phyloP scores from a whole-genome alignment of 2,888 invertebrate genomes.

The Anthrax anthrax region DNA sequence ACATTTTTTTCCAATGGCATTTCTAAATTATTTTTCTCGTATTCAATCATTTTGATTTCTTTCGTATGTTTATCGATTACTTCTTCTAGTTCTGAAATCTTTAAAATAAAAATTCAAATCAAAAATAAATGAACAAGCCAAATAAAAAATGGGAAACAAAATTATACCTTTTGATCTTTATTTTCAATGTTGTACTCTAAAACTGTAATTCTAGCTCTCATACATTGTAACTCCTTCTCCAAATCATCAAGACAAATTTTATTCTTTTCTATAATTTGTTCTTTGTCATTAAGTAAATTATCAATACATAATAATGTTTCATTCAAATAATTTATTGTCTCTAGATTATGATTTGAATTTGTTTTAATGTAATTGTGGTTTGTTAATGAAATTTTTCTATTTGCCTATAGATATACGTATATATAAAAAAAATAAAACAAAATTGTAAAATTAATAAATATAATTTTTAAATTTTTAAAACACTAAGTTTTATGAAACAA shows the following conservation, averaged over 20 bases:
- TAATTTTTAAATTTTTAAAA: too few species aligned
- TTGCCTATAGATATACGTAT: too few species aligned
- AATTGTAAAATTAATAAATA: too few species aligned
- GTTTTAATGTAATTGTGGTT: too few species aligned
- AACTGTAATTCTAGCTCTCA: background rate
- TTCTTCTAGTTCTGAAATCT: background rate
- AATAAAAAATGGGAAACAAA: background rate
- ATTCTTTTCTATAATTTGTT: background rate
- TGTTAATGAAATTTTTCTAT: too few species aligned
- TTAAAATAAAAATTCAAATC: background rate
- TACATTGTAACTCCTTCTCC: background rate
- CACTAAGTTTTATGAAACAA: too few species aligned
- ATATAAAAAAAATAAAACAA: too few species aligned
- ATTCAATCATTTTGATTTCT: background rate
- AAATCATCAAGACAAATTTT: background rate
- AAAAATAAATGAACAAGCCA: background rate
- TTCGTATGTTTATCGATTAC: background rate
- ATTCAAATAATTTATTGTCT: slow-evolving; percentile 6
- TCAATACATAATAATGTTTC: slow-evolving; percentile 5
- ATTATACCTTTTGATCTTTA: slow-evolving; percentile 3
- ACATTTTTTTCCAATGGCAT: background rate
- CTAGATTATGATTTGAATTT: too few species aligned
- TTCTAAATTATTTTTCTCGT: background rate
- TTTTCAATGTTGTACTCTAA: background rate
- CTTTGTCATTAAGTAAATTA: slow-evolving; percentile 3